Conservation (phyloP, 23 tunicate genomes). For the Aplidium turbinatum region DNA sequence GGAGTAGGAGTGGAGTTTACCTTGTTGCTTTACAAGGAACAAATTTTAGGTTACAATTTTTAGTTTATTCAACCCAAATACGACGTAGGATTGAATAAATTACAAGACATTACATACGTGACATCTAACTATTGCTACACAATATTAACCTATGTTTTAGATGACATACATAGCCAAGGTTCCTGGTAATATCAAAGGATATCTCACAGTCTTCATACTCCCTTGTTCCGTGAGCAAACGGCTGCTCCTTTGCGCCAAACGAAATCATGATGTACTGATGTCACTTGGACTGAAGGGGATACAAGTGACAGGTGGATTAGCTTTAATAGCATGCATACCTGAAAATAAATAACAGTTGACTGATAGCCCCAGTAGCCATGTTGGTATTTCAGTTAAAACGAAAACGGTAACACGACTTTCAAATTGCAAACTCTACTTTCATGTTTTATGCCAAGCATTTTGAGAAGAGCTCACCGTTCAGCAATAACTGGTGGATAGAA, state of each 20-base stretch:
- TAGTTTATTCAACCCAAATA: not conserved
- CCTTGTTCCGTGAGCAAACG: constrained; percentile 67
- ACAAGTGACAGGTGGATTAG: constrained; percentile 70
- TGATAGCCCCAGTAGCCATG: too few species aligned
- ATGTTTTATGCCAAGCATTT: too few species aligned
- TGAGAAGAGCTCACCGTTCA: too few species aligned
- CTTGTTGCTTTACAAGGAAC: not conserved
- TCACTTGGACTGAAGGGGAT: constrained; percentile 85
- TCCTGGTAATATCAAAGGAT: constrained; percentile 56
- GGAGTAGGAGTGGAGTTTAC: too few species aligned
- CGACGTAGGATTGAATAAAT: not conserved
- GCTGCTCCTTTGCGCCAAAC: constrained; percentile 46
- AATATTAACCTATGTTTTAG: constrained; percentile 34
- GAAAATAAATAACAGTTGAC: too few species aligned
- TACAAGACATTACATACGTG: not conserved
- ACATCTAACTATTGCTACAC: not conserved
- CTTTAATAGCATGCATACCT: too few species aligned
- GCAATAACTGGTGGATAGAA: too few species aligned
- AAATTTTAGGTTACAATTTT: not conserved
- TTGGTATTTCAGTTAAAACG: too few species aligned
- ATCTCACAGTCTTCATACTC: constrained; percentile 79
- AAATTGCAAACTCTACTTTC: too few species aligned
- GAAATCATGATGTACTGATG: constrained; percentile 65
- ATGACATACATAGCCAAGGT: constrained; percentile 75
- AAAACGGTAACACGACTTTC: too few species aligned